Conservation (phyloP, 2,888 invertebrate species). For the Melipona bicolor region DNA sequence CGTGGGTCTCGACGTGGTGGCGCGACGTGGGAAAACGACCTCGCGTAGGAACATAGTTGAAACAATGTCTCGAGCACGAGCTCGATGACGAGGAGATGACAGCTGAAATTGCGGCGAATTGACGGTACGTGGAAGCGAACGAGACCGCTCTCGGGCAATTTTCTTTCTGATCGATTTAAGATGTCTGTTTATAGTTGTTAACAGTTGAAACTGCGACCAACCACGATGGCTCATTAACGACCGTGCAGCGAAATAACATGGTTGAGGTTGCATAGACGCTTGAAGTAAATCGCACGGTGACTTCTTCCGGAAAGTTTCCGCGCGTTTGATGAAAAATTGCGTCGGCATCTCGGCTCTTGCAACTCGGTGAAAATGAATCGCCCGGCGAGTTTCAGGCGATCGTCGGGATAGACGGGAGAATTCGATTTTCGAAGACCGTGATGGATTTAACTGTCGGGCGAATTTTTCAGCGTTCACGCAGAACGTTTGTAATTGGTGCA, state of each 20-base stretch:
- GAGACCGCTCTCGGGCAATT: not conserved
- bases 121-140: not conserved
- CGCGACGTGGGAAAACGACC: conserved; percentile 51
- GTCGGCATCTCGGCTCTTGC: too few species aligned
- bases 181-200: not conserved
- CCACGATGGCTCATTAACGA: not conserved
- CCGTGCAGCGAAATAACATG: not conserved
- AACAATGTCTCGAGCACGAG: conserved; percentile 23
- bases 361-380: too few species aligned
- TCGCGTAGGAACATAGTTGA: conserved; percentile 7
- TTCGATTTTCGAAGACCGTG: too few species aligned
- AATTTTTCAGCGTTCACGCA: too few species aligned
- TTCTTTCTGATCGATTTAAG: conserved; percentile 1
- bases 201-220: not conserved
- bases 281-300: not conserved
- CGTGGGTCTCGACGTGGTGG: conserved; percentile 17
- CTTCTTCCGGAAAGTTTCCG: too few species aligned
- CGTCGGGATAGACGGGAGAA: too few species aligned
- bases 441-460: too few species aligned
- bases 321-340: too few species aligned
- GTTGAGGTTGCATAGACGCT: not conserved
- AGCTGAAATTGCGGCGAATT: not conserved
- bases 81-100: conserved; percentile 6
- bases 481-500: too few species aligned
- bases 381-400: too few species aligned